A percentile compares a stretch with the other conserved stretches of the same genome.
Conservation (phyloP, 2,797 vertebrate genomes). For the Peromyscus attwateri region DNA sequence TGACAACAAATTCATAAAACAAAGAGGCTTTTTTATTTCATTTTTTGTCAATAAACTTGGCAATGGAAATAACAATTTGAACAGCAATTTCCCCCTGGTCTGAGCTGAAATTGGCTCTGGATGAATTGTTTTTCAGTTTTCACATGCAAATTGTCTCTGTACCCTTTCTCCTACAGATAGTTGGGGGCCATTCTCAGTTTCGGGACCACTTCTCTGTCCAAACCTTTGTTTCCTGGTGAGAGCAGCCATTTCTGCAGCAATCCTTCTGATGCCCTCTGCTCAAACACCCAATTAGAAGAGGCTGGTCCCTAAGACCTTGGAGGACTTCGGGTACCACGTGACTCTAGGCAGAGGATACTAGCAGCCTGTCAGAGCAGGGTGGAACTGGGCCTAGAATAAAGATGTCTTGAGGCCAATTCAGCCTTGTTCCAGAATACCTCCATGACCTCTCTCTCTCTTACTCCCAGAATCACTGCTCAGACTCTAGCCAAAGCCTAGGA, state of each 20-base stretch:
- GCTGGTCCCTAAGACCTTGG: not conserved
- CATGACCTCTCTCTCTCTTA: not conserved
- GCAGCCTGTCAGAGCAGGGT: not conserved
- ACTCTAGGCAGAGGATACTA: accelerated
- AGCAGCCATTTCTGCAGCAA: not conserved
- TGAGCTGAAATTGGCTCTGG: slow-evolving; percentile 80
- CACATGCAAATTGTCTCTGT: slow-evolving; percentile 65
- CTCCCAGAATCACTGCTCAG: not conserved
- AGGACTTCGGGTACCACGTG: accelerated
- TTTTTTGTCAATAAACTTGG: slow-evolving; percentile 86
- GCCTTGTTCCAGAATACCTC: not conserved
- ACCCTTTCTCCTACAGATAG: not conserved
- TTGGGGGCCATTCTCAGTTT: not conserved
- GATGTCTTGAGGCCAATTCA: not conserved
- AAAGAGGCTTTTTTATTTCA: slow-evolving; percentile 82
- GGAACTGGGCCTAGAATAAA: accelerated
- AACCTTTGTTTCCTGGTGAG: not conserved
- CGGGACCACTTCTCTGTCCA: not conserved
- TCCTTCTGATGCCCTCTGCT: not conserved
- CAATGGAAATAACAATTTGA: slow-evolving; percentile 80
- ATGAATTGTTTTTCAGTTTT: slow-evolving; percentile 77
- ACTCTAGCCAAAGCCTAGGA: not conserved
- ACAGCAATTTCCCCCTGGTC: slow-evolving; percentile 61
- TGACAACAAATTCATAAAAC: slow-evolving; percentile 79
- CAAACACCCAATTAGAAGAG: not conserved